A percentile compares a stretch with the other conserved stretches of the same genome.
These are phyloP conservation scores for Caprella mutica DNA, from an alignment of 2,888 invertebrate species.

Conservation along the genomic window DNA sequence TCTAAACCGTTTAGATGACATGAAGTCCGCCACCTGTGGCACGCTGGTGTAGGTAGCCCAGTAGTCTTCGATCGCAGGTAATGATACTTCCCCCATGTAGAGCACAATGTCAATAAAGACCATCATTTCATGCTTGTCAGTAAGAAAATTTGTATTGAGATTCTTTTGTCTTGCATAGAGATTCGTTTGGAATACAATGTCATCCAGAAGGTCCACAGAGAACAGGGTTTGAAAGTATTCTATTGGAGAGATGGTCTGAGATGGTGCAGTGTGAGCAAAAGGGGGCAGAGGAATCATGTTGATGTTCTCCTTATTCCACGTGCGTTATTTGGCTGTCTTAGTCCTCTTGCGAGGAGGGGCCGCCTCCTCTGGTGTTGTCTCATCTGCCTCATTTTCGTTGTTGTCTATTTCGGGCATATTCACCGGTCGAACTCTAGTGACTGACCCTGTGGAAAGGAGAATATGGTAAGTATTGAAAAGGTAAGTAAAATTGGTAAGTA, in stretches of 20 bases:
- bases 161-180: conserved; percentile 13
- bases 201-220: conserved; percentile 4
- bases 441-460: conserved; percentile 10
- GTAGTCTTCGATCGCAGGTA: conserved; percentile 15
- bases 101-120: conserved; percentile 3
- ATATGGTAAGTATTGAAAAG: no score
- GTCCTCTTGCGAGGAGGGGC: conserved; percentile 1
- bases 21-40: conserved; percentile 10
- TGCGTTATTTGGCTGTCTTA: background rate
- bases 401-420: conserved; percentile 5
- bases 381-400: conserved; percentile 2
- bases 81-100: conserved; percentile 10
- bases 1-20: no score
- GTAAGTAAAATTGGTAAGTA: no score
- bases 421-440: conserved; percentile 9
- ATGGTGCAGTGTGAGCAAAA: background rate
- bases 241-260: background rate
- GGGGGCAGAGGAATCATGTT: background rate
- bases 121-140: background rate
- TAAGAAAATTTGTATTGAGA: conserved; percentile 6
- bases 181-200: conserved; percentile 15
- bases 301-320: conserved; percentile 16
- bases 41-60: conserved; percentile 9
- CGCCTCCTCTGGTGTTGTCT: background rate
- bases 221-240: conserved; percentile 11